A percentile compares a stretch with the other conserved stretches of the same genome.
Evolutionary conservation across 2,113 vertebrate genomes (phyloP).

Genomic region (Elaphurus davidianus): DNA sequence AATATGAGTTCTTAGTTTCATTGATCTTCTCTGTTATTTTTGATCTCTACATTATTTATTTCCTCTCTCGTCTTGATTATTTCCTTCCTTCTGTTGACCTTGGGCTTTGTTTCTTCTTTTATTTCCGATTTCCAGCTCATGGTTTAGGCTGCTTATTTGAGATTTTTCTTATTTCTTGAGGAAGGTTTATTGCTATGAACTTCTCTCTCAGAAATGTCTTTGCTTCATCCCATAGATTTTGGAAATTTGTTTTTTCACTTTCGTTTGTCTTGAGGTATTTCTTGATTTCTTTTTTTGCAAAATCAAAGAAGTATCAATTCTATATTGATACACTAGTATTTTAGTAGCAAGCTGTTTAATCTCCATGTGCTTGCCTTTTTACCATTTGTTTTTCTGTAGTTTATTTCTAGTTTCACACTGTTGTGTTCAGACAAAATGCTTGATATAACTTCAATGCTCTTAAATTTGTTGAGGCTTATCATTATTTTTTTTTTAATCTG

Average conservation of each 20-base stretch:
- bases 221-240: not conserved
- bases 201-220: not conserved
- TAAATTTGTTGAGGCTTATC: not conserved
- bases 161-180: not conserved
- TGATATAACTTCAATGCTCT: not conserved
- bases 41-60: not conserved
- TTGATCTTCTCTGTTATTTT: not conserved
- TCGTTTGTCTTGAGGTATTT: not conserved
- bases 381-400: not conserved
- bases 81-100: not conserved
- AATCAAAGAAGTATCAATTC: not conserved
- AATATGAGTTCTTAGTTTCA: not conserved
- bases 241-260: not conserved
- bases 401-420: not conserved
- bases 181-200: not conserved
- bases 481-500: no score
- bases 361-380: not conserved
- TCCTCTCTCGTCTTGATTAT: not conserved
- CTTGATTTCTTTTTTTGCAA: not conserved
- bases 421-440: not conserved
- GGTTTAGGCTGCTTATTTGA: not conserved
- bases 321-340: not conserved
- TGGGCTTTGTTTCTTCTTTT: not conserved
- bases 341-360: not conserved
- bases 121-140: not conserved